A percentile compares a stretch with the other conserved stretches of the same genome.
Conservation (phyloP, 2,888 invertebrate genomes). For the Drosophila lacicola region DNA sequence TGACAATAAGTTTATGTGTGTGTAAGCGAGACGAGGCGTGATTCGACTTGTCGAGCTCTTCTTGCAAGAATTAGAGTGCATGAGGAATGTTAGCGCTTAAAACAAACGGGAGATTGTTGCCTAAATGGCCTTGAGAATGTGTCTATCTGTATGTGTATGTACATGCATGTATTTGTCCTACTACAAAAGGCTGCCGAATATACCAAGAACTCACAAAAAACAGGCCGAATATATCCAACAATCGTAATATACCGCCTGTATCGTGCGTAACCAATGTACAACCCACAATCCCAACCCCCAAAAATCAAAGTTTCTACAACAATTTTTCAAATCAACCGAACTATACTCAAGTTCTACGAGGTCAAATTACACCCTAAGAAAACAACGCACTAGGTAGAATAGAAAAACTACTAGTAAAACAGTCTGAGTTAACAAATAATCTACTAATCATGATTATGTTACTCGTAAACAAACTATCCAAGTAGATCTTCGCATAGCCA, state of each 20-base stretch:
- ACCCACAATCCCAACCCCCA: background rate
- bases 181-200: too few species aligned
- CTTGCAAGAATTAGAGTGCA: too few species aligned
- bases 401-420: constrained; percentile 14
- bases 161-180: too few species aligned
- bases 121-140: too few species aligned
- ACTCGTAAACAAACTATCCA: constrained; percentile 14
- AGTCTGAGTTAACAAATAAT: constrained; percentile 13
- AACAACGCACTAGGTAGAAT: constrained; percentile 6
- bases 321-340: background rate
- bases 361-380: constrained; percentile 2
- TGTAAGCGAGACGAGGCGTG: too few species aligned
- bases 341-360: background rate
- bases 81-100: too few species aligned
- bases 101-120: too few species aligned
- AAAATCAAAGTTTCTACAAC: background rate
- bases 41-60: too few species aligned
- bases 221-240: too few species aligned
- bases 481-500: constrained; percentile 6
- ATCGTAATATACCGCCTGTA: too few species aligned
- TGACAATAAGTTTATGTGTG: too few species aligned
- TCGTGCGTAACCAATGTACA: background rate
- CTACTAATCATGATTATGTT: constrained; percentile 20
- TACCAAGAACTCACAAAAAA: background rate
- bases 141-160: too few species aligned